Base-by-base conservation (phyloP, 2,888 invertebrate species). In the Nemotelus nigrinus region DNA sequence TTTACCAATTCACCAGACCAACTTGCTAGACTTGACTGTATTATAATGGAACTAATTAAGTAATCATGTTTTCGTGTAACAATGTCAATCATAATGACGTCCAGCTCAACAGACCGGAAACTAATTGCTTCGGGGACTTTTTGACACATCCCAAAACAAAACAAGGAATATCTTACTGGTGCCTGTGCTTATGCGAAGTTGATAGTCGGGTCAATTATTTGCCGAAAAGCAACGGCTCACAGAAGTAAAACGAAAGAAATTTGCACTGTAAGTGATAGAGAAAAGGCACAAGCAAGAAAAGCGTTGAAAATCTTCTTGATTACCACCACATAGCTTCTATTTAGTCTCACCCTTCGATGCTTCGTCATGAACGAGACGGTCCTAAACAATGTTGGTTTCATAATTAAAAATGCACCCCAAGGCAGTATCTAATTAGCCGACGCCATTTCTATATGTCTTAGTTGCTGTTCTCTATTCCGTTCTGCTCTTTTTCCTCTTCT, bases 91-190 rank as follows among this genome's bases (percentile, higher is more conserved):
- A 77, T 77, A 77, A 68, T 44, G 77, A 68, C 68, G 57, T 65
- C 65, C 77, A 77, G 65, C 44, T 65, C 58, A 77, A 58, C 77
- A 68, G 77, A 77, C 65, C 68, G 68, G 50, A 77, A 77, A 77
- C 77, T 77, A 77, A 77, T 77, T 77, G 67, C 68, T 77, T 77
- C 58, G 43, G 77, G 77, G 77, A 68, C 39, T 68, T 68, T 58
- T 48, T 41, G 63, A 43, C 63, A 63, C 41, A 63, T 74, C 63
- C 60, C 74, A 47, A 43, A 60, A 41, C 47, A 25, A 74, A 25
- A 50, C 4, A 74, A 48, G 39, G 60, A 60, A 60, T 43, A 48
- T 74, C 63, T 48, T 47, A 39, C 47, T 25, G 48, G 47, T 43
- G 8, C 7, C 10, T 43, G 53, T 47, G 55, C 55, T 41, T 7